These are phyloP conservation scores for Esox niger DNA, from an alignment of 2,113 vertebrate genomes.

Conservation along the genomic window DNA sequence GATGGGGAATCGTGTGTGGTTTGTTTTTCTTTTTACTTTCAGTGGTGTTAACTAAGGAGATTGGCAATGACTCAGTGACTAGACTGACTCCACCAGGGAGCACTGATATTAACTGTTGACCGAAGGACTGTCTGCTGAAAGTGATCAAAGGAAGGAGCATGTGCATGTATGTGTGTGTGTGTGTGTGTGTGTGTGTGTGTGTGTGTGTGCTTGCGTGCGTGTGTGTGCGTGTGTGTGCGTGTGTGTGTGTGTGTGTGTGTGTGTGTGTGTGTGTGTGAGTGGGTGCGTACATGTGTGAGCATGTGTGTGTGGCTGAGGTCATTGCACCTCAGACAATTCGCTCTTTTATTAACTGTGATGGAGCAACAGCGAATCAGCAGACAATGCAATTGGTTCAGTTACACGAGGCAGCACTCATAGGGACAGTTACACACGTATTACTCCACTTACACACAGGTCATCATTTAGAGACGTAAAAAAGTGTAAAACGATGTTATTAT, in stretches of 20 bases:
- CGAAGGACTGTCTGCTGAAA: slow-evolving; percentile 38
- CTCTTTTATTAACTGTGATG: slow-evolving; percentile 38
- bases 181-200: slow-evolving; percentile 16
- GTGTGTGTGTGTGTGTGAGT: background rate
- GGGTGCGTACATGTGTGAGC: slow-evolving; percentile 4
- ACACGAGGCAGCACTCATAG: background rate
- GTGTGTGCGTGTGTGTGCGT: background rate
- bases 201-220: slow-evolving; percentile 4
- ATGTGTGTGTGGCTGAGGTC: background rate
- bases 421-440: slow-evolving; percentile 9
- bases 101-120: slow-evolving; percentile 47
- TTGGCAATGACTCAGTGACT: slow-evolving; percentile 25
- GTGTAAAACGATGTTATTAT: slow-evolving; percentile 15
- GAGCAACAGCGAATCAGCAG: slow-evolving; percentile 40
- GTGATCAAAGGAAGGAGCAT: slow-evolving; percentile 3
- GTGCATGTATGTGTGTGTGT: slow-evolving; percentile 6
- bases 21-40: background rate
- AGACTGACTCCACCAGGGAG: slow-evolving; percentile 29
- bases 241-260: background rate
- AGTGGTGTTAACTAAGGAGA: slow-evolving; percentile 10
- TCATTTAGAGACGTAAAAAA: background rate
- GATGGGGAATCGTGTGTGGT: background rate
- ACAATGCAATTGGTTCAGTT: background rate
- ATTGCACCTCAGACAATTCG: slow-evolving; percentile 4
- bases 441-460: background rate